These are phyloP conservation scores for Colistium nudipinnis DNA, from an alignment of 2,113 vertebrate species.

Conservation along the genomic window DNA sequence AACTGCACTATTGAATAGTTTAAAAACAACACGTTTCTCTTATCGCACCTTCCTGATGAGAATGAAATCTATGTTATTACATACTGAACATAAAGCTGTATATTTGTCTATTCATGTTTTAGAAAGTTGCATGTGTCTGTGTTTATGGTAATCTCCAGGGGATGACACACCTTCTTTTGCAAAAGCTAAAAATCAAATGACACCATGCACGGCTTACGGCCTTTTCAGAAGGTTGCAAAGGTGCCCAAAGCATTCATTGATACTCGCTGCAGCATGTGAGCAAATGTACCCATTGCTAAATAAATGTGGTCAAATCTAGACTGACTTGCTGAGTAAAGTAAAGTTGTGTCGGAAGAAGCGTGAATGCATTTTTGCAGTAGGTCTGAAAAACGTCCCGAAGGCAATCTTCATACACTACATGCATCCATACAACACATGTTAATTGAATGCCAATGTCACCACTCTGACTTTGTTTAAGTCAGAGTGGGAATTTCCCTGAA, in stretches of 20 bases:
- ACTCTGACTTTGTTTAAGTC: no score
- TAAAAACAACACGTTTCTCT: conserved; percentile 25
- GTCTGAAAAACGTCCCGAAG: no score
- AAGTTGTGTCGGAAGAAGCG: no score
- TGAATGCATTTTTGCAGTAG: no score
- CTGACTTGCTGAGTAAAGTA: no score
- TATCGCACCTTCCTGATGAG: conserved; percentile 20
- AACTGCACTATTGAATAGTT: neutral
- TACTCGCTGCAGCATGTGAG: conserved; percentile 22
- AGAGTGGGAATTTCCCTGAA: no score
- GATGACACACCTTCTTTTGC: conserved; percentile 1
- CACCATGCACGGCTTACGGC: conserved; percentile 3
- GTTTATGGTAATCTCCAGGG: neutral
- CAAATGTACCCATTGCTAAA: conserved; percentile 16
- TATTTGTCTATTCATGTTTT: conserved; percentile 35
- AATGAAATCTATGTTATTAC: neutral
- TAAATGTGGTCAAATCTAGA: conserved; percentile 25
- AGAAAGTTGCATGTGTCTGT: conserved; percentile 38
- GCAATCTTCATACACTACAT: no score
- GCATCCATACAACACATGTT: no score
- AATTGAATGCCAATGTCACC: no score
- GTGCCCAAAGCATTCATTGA: conserved; percentile 24
- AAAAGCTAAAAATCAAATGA: neutral
- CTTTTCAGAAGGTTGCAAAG: conserved; percentile 33
- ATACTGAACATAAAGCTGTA: conserved; percentile 6